Conservation (phyloP, 2,113 vertebrate genomes). For the Progne subis region DNA sequence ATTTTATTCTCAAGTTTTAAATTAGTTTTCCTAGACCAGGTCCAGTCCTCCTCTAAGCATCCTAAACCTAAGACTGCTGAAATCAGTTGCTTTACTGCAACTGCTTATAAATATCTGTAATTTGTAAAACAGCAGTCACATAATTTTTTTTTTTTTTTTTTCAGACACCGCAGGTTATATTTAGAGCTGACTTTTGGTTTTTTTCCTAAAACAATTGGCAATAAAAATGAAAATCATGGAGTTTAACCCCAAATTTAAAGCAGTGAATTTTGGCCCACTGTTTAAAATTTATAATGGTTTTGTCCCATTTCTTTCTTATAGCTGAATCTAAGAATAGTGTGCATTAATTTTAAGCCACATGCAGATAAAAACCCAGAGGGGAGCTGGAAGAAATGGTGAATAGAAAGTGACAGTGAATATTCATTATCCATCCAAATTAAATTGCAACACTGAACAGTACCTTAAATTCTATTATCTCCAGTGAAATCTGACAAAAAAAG, state of each 20-base stretch:
- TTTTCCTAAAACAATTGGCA: neutral
- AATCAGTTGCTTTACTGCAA: neutral
- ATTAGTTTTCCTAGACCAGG: neutral
- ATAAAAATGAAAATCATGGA: neutral
- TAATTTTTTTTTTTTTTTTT: neutral
- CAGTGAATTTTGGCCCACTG: neutral
- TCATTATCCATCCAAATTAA: conserved; percentile 20
- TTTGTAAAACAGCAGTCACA: neutral
- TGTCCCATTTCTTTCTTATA: neutral
- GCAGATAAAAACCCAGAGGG: neutral
- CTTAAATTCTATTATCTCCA: neutral
- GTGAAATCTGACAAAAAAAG: neutral
- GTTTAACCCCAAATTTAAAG: neutral
- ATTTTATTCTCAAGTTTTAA: neutral
- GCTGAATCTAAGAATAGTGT: neutral
- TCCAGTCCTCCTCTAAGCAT: neutral
- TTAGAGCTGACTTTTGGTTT: neutral
- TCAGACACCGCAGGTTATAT: neutral
- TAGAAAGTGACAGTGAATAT: conserved; percentile 6
- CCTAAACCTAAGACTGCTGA: neutral
- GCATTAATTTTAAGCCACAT: neutral
- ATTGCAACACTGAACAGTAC: neutral
- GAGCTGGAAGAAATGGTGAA: neutral
- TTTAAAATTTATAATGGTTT: neutral
- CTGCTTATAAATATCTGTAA: neutral